Base-by-base conservation (phyloP, 2,797 vertebrate genomes). In the Schizopygopsis malacanthus region DNA sequence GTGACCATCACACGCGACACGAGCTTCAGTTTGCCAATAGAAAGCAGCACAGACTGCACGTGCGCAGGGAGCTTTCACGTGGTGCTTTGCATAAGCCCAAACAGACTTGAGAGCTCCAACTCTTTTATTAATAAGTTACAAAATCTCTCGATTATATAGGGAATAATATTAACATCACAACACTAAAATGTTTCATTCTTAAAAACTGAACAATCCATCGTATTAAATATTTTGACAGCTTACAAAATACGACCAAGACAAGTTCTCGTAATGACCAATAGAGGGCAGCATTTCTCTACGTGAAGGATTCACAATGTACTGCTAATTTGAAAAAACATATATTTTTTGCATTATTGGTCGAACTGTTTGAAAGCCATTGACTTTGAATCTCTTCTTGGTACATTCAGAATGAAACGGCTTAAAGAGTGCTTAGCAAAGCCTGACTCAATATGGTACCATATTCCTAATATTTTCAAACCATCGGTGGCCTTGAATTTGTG, bases 11-110 rank as follows among this genome's bases (percentile, higher is more conserved):
- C 41, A 65, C 16, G 47, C 22, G 10, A 75, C 16, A 59, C 22
- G 10, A 75, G 50, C 67, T 13, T 61, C 28, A 16, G 25, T 9
- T 0, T 9, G 83, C 94, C 94, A 94, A 94, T 95, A 82, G 70
- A 33, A 76, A 77, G 25, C 39, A 2, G 63, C 16, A 15, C 33
- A 6, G 2, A 79, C 72, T 75, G 41, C 56, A 5, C 52, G 54
- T 28, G 70, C 50, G 65, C 63, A 22, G 25, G 81, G 52, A 25
- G 4, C 25, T 54, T 77, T 81, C 70, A 47, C 28, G 16, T 54
- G 50, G 75, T 33, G 63, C 33, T 79, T 61, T 28, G 67, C n/a
- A 76, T 80, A 87, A 87, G 59, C 56, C 4, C 22, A 25, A 28
- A 61, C 7, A 78, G 12, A 78, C 13, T n/a, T 11, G 9, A 22